phyloP scores from a whole-genome alignment of 1,140 invertebrate genomes.

The Micrasema minimum region DNA sequence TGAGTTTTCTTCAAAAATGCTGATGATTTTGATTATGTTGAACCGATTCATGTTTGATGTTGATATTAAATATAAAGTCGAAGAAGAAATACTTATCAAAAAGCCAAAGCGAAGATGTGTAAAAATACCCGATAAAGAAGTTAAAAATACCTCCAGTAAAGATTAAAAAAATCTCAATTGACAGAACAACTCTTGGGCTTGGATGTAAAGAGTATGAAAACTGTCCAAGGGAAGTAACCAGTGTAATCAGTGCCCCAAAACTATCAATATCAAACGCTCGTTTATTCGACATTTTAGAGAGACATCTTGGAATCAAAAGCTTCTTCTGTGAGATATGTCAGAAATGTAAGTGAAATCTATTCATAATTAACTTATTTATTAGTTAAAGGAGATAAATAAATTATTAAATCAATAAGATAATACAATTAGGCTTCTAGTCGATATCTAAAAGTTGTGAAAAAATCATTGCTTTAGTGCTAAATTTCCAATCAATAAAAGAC shows the following conservation, averaged over 20 bases:
- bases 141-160: conserved; percentile 17
- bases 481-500: too few species aligned
- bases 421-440: too few species aligned
- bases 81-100: not conserved
- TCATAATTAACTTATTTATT: too few species aligned
- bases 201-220: conserved; percentile 40
- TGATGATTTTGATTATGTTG: conserved; percentile 15
- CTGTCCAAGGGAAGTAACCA: conserved; percentile 27
- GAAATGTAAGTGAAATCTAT: conserved; percentile 45
- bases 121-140: conserved; percentile 34
- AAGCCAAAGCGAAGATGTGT: not conserved
- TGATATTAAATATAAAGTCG: not conserved
- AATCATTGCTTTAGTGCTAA: too few species aligned
- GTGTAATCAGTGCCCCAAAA: conserved; percentile 44
- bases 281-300: conserved; percentile 47
- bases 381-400: too few species aligned
- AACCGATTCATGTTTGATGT: conserved; percentile 1
- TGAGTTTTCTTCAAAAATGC: not conserved
- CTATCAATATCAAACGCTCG: conserved; percentile 17
- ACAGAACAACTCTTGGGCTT: conserved; percentile 43
- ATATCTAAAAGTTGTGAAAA: too few species aligned
- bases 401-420: too few species aligned
- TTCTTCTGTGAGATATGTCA: conserved; percentile 50
- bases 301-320: conserved; percentile 47
- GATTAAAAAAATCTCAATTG: conserved; percentile 16